Conservation (phyloP, 2,888 invertebrate species). For the Oxytorus armatus region DNA sequence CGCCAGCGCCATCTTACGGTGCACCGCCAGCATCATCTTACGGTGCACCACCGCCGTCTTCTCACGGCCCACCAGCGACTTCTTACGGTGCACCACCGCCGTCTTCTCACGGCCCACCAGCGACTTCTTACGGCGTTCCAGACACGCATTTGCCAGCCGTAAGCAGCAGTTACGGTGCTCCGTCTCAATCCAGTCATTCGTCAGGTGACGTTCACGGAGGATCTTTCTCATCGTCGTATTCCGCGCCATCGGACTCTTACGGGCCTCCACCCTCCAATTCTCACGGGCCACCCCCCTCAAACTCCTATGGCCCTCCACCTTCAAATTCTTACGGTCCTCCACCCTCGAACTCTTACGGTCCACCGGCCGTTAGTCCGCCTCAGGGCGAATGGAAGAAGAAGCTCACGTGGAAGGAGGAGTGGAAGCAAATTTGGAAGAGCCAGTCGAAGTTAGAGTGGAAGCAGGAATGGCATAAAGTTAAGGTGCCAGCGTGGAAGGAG, state of each 20-base stretch:
- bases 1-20: slow-evolving; percentile 66
- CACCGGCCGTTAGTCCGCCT: slow-evolving; percentile 69
- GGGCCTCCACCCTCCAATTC: slow-evolving; percentile 49
- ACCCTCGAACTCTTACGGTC: slow-evolving; percentile 53
- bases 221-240: slow-evolving; percentile 35
- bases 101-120: slow-evolving; percentile 66
- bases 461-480: slow-evolving; percentile 90
- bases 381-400: slow-evolving; percentile 92
- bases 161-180: slow-evolving; percentile 59
- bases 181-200: slow-evolving; percentile 23
- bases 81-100: slow-evolving; percentile 62
- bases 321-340: slow-evolving; percentile 38
- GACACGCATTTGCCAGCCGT: slow-evolving; percentile 55
- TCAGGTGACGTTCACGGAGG: slow-evolving; percentile 50
- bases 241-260: slow-evolving; percentile 45
- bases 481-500: slow-evolving; percentile 86
- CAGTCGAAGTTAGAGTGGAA: slow-evolving; percentile 91
- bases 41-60: slow-evolving; percentile 58
- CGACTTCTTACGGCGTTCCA: slow-evolving; percentile 73
- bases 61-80: slow-evolving; percentile 66
- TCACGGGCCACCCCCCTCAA: slow-evolving; percentile 34
- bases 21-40: slow-evolving; percentile 67
- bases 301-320: slow-evolving; percentile 51
- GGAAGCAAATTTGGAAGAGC: slow-evolving; percentile 91
- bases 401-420: slow-evolving; percentile 93